Evolutionary conservation across 2,113 vertebrate species (phyloP).

Genomic region (Hyaena hyaena): DNA sequence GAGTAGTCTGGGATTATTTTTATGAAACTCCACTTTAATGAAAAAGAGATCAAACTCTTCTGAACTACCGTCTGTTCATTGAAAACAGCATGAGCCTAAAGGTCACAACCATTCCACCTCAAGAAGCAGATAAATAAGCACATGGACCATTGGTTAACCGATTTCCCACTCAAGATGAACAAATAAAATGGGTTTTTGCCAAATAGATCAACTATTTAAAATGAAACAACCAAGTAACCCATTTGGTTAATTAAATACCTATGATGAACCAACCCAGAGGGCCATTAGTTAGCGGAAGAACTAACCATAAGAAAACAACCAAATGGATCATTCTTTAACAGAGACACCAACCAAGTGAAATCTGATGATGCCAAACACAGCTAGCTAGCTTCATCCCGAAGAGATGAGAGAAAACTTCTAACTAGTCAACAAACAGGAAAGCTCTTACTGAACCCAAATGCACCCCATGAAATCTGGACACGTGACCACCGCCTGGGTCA

Average conservation of each 20-base stretch:
- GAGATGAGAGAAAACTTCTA: not conserved
- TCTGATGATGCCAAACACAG: not conserved
- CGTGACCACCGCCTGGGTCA: fast-evolving
- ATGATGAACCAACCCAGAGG: not conserved
- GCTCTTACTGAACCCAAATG: not conserved
- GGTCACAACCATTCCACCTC: not conserved
- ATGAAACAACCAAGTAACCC: not conserved
- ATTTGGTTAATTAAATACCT: not conserved
- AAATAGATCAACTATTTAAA: not conserved
- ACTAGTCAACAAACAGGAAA: conserved; percentile 6
- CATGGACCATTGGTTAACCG: not conserved
- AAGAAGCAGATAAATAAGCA: not conserved
- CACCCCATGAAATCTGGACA: not conserved
- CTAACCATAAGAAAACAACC: not conserved
- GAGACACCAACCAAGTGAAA: not conserved
- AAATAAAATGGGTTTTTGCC: not conserved
- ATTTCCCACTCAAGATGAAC: not conserved
- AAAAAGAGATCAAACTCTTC: not conserved
- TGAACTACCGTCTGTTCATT: not conserved
- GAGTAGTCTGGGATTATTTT: not conserved
- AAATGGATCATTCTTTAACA: not conserved
- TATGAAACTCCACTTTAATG: conserved; percentile 1
- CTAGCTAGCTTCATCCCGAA: not conserved
- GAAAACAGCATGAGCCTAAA: not conserved
- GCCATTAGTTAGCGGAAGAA: not conserved